These are phyloP conservation scores for Drosophila rellima DNA, from an alignment of 2,888 invertebrate species.

Conservation along the genomic window DNA sequence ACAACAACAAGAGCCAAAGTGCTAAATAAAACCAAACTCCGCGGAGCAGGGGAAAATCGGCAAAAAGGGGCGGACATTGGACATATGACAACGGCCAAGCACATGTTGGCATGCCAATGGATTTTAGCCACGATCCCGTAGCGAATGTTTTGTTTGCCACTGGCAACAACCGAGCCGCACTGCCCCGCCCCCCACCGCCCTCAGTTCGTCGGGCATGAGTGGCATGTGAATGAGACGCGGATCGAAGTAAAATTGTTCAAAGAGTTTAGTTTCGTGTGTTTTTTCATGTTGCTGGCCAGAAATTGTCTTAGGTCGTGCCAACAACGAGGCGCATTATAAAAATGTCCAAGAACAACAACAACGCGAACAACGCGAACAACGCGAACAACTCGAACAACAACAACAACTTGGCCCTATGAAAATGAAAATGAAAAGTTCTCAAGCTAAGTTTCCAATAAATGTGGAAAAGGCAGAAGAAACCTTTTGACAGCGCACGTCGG, in stretches of 20 bases:
- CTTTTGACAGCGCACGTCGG: conserved; percentile 69
- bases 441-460: conserved; percentile 55
- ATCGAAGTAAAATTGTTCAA: conserved; percentile 57
- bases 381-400: conserved; percentile 20
- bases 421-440: conserved; percentile 77
- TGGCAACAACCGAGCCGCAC: background rate
- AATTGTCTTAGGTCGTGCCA: conserved; percentile 80
- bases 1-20: conserved; percentile 45
- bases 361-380: conserved; percentile 9
- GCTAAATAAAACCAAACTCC: conserved; percentile 61
- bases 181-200: background rate
- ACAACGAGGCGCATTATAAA: conserved; percentile 71
- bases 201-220: conserved; percentile 52
- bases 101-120: conserved; percentile 72
- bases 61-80: conserved; percentile 2
- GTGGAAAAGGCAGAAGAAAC: conserved; percentile 25
- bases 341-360: conserved; percentile 43
- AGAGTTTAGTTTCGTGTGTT: conserved; percentile 40
- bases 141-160: conserved; percentile 19
- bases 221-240: conserved; percentile 77
- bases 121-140: conserved; percentile 57
- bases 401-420: conserved; percentile 40
- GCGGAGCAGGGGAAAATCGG: background rate
- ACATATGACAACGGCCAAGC: conserved; percentile 60
- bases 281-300: conserved; percentile 51